Percentiles rank a stretch among this genome's conserved stretches.
Evolutionary conservation across 2,888 invertebrate genomes (phyloP).

Genomic region (Ptychoptera contaminata): DNA sequence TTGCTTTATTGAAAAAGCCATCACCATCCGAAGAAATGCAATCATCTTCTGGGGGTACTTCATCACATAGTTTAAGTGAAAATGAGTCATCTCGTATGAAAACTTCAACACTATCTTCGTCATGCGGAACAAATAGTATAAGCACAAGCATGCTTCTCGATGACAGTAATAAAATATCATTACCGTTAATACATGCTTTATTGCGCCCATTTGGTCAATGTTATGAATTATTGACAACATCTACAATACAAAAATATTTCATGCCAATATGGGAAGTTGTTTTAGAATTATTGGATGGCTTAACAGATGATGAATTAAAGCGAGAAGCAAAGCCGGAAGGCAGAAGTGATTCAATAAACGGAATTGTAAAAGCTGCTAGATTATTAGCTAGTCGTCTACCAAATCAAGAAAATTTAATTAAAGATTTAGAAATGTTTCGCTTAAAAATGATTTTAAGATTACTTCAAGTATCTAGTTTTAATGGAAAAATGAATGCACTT

Average conservation of each 20-base stretch:
- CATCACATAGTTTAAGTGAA: constrained; percentile 12
- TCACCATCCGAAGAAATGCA: constrained; percentile 30
- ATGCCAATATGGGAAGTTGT: constrained; percentile 88
- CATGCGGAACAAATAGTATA: constrained; percentile 11
- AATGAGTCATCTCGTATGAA: constrained; percentile 12
- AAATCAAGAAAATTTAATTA: constrained; percentile 57
- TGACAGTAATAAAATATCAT: constrained; percentile 35
- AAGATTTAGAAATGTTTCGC: constrained; percentile 81
- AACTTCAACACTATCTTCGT: constrained; percentile 13
- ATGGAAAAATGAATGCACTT: constrained; percentile 97
- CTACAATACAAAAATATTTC: constrained; percentile 82
- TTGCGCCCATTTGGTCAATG: constrained; percentile 85
- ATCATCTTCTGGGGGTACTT: constrained; percentile 7
- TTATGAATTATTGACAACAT: constrained; percentile 76
- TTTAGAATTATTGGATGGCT: constrained; percentile 73
- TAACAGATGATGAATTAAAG: constrained; percentile 91
- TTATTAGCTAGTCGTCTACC: constrained; percentile 73
- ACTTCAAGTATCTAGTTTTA: constrained; percentile 92
- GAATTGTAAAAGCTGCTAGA: constrained; percentile 84
- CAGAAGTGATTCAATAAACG: constrained; percentile 90
- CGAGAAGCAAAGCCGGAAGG: constrained; percentile 87
- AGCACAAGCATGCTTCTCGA: constrained; percentile 13
- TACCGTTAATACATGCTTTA: constrained; percentile 64
- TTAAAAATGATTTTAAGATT: constrained; percentile 89
- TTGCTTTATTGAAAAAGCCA: constrained; percentile 40